A percentile compares a stretch with the other conserved stretches of the same genome.
Conservation (phyloP, 2,797 vertebrate species). For the Oryzias dopingdopingensis region DNA sequence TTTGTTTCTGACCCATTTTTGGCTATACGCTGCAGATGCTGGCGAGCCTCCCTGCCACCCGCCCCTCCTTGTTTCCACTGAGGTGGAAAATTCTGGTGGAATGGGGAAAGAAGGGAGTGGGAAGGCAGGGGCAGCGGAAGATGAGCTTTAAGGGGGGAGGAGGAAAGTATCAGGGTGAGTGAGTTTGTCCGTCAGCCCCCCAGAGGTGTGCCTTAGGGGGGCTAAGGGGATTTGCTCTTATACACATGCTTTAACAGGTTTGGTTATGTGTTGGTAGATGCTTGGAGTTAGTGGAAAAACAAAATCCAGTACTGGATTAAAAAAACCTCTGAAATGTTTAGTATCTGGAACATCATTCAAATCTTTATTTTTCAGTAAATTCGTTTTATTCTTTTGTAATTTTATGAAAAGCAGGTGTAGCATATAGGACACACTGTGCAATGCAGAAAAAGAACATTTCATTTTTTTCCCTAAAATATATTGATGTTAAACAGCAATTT, state of each 20-base stretch:
- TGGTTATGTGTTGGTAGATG: slow-evolving; percentile 33
- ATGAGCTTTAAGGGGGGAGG: slow-evolving; percentile 43
- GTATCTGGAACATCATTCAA: slow-evolving; percentile 17
- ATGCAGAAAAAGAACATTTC: too few relatives aligned
- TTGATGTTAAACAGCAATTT: too few relatives aligned
- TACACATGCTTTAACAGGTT: slow-evolving; percentile 37
- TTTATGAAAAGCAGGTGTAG: too few relatives aligned
- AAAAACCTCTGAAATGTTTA: slow-evolving; percentile 9
- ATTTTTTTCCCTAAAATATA: too few relatives aligned
- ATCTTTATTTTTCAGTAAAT: neutral
- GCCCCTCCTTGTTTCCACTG: slow-evolving; percentile 64
- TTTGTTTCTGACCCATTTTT: slow-evolving; percentile 70
- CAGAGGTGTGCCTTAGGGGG: slow-evolving; percentile 43
- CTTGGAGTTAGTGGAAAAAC: slow-evolving; percentile 23
- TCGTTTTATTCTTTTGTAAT: neutral
- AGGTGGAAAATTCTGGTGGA: slow-evolving; percentile 64
- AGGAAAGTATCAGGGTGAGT: slow-evolving; percentile 62
- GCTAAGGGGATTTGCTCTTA: slow-evolving; percentile 33
- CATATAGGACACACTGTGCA: too few relatives aligned
- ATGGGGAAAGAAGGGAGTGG: slow-evolving; percentile 48
- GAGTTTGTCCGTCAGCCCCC: slow-evolving; percentile 68
- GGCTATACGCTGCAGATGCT: slow-evolving; percentile 23
- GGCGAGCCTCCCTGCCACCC: slow-evolving; percentile 34
- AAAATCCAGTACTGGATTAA: slow-evolving; percentile 14
- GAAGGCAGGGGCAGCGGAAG: slow-evolving; percentile 43